These are phyloP conservation scores for Melitaea cinxia DNA, from an alignment of 1,140 invertebrate species.

Conservation along the genomic window DNA sequence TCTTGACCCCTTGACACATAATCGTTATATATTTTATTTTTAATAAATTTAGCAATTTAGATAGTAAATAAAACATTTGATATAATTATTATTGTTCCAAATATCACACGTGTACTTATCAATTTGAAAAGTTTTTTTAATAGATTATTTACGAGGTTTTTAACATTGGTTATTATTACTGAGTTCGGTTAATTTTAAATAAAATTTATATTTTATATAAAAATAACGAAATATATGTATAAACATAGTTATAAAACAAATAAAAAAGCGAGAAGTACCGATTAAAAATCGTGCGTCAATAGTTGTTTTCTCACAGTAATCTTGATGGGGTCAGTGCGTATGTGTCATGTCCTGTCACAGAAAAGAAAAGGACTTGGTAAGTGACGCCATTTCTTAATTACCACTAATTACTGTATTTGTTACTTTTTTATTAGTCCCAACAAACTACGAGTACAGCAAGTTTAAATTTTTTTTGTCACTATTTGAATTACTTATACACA, in stretches of 20 bases:
- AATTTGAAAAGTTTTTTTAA: too few relatives aligned
- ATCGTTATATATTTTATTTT: neutral
- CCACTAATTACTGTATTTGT: conserved; percentile 20
- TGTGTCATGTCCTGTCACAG: conserved; percentile 18
- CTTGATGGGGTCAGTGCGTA: conserved; percentile 31
- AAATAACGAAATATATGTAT: neutral
- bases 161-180: too few relatives aligned
- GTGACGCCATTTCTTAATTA: conserved; percentile 23
- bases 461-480: too few relatives aligned
- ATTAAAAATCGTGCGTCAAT: conserved; percentile 29
- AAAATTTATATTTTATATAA: neutral
- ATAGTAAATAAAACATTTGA: neutral
- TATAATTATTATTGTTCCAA: neutral
- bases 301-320: conserved; percentile 34
- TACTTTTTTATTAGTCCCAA: neutral
- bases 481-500: too few relatives aligned
- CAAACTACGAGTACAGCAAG: too few relatives aligned
- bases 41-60: neutral
- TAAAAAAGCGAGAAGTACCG: neutral
- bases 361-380: conserved; percentile 19
- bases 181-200: too few relatives aligned
- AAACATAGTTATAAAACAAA: conserved; percentile 1
- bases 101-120: too few relatives aligned
- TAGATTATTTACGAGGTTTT: too few relatives aligned
- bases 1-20: neutral